Evolutionary conservation across 1,140 invertebrate species (phyloP).

Genomic region (Lepidurus apus): DNA sequence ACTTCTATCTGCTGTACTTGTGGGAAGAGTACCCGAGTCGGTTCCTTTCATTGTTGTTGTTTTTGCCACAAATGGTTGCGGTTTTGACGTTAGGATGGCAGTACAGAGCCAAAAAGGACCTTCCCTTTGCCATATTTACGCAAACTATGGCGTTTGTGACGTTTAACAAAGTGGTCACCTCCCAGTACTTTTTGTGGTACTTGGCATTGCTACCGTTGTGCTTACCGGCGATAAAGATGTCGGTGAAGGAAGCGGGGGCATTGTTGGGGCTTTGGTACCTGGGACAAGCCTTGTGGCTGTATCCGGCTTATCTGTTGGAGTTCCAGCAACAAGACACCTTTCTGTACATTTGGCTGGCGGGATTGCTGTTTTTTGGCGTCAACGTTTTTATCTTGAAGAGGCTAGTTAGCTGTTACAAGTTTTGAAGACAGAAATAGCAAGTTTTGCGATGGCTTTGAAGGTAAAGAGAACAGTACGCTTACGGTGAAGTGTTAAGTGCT

Average conservation of each 20-base stretch:
- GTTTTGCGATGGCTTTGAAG: conserved; percentile 52
- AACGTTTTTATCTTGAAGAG: conserved; percentile 59
- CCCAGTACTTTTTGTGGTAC: conserved; percentile 98
- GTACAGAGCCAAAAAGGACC: conserved; percentile 59
- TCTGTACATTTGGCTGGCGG: conserved; percentile 67
- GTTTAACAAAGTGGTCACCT: conserved; percentile 94
- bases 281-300: conserved; percentile 79
- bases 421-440: no score
- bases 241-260: conserved; percentile 48
- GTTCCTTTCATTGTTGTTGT: conserved; percentile 49
- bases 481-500: not conserved
- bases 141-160: conserved; percentile 84
- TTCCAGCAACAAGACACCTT: conserved; percentile 80
- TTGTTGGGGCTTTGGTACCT: conserved; percentile 61
- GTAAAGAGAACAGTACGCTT: conserved; percentile 46
- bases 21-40: conserved; percentile 50
- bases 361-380: conserved; percentile 67
- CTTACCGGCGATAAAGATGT: conserved; percentile 56
- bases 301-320: conserved; percentile 84
- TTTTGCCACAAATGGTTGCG: conserved; percentile 70
- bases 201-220: conserved; percentile 76
- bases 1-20: conserved; percentile 91
- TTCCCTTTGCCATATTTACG: conserved; percentile 78
- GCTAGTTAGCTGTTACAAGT: not conserved
- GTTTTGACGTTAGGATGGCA: conserved; percentile 54